Evolutionary conservation across 2,888 invertebrate genomes (phyloP), one percentile per base, ranked within the genome.

Genomic region (Acanthosepion lycidas): DNA sequence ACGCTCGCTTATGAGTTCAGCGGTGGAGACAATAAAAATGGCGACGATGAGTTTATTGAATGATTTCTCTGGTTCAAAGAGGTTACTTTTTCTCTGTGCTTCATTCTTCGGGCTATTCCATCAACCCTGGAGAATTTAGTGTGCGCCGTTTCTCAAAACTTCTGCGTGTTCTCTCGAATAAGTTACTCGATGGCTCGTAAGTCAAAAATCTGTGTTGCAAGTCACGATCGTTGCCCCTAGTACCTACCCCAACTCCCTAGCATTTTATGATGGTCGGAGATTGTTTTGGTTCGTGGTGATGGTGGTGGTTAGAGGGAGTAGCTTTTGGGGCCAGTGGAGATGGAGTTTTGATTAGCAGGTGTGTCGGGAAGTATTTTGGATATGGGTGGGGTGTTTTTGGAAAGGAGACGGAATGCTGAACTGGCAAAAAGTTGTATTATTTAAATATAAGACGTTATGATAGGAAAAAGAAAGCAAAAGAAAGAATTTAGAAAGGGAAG

Each of bases 181-280:
- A 78, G n/a, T 78, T 78, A 33, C n/a, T 33, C 78, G n/a, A n/a
- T 33, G 9, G 78, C 78, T 78, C 78, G 78, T 78, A 78, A 78
- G 78, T 78, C 78, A 78, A n/a, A n/a, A 78, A 78, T 78, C 78
- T 78, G 78, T 78, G 78, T 78, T 78, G 78, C 78, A 78, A 78
- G 78, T 78, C 78, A 78, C 78, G 78, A 78, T n/a, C 78, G n/a
- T 78, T 33, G 78, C 78, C n/a, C 78, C 78, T n/a, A 18, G 78
- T 33, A 33, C 78, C n/a, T 78, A n/a, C 78, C 78, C 15, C 78
- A n/a, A 15, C 78, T 78, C 78, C 78, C n/a, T 33, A 3, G 33
- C n/a, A 78, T n/a, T 78, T 78, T 78, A 78, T 78, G 78, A 78
- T n/a, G 78, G 78, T n/a, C 78, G n/a, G 78, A n/a, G 78, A 78